These are phyloP conservation scores for Cheilosia vernalis DNA, from an alignment of 2,888 invertebrate genomes.

Conservation along the genomic window DNA sequence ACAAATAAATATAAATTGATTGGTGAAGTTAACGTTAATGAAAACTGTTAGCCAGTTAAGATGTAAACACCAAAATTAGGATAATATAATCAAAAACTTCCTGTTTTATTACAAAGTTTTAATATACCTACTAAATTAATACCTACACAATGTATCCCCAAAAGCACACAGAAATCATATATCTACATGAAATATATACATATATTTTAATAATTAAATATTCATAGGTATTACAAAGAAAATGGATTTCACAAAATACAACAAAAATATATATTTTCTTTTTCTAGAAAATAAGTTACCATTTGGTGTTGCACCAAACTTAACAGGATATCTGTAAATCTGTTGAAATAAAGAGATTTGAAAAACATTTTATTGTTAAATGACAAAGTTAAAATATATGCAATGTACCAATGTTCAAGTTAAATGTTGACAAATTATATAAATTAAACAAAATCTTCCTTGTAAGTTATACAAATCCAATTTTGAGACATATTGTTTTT, in stretches of 20 bases:
- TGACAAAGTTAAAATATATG: conserved; percentile 48
- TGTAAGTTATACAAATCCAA: conserved; percentile 44
- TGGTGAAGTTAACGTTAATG: not conserved
- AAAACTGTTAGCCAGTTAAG: not conserved
- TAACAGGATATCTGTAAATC: conserved; percentile 33
- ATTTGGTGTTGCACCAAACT: conserved; percentile 17
- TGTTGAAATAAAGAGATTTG: conserved; percentile 24
- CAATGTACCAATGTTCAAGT: conserved; percentile 58
- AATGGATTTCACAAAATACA: not conserved
- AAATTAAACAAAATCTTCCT: conserved; percentile 50
- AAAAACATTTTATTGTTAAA: conserved; percentile 59
- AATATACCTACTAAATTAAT: conserved; percentile 34
- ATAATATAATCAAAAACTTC: conserved; percentile 55
- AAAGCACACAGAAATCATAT: conserved; percentile 54
- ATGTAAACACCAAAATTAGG: not conserved
- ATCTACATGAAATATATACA: conserved; percentile 43
- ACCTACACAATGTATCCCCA: conserved; percentile 53
- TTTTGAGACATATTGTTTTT: conserved; percentile 13
- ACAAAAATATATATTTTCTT: not conserved
- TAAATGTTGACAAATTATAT: conserved; percentile 58
- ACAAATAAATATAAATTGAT: not conserved
- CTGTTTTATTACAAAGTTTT: conserved; percentile 30
- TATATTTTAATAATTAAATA: conserved; percentile 40
- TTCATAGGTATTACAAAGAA: conserved; percentile 9
- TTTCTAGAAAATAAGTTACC: conserved; percentile 28